phyloP scores from a whole-genome alignment of 2,797 vertebrate species.

The Argentina silus region DNA sequence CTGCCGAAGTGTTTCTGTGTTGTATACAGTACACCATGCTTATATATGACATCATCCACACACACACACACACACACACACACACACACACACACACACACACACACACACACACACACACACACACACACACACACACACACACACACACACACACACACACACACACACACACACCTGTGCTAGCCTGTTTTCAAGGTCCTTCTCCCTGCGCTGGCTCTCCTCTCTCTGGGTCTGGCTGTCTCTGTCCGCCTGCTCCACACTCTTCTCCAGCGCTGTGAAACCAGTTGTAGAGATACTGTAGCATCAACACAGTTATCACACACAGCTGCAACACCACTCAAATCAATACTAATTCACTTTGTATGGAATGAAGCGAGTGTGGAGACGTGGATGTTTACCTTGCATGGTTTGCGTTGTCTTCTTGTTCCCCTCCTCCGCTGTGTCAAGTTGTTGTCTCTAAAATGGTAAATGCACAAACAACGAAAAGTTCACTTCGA shows the following conservation, averaged over 20 bases:
- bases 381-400: conserved; percentile 31
- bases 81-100: neutral
- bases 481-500: conserved; percentile 15
- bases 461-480: conserved; percentile 66
- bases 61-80: neutral
- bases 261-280: conserved; percentile 66
- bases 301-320: neutral
- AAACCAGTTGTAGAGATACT: conserved; percentile 13
- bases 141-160: neutral
- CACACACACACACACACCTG: conserved; percentile 48
- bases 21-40: too few relatives aligned
- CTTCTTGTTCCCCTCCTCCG: conserved; percentile 74
- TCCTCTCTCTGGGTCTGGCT: conserved; percentile 53
- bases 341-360: neutral
- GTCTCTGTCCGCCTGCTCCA: conserved; percentile 55
- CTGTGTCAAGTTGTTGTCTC: conserved; percentile 80
- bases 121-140: neutral
- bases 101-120: neutral
- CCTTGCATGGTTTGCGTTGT: conserved; percentile 79
- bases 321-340: conserved; percentile 12
- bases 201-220: conserved; percentile 46
- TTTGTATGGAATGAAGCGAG: too few relatives aligned
- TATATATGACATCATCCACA: neutral
- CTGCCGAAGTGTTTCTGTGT: neutral
- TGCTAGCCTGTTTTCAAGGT: conserved; percentile 48